phyloP scores from a whole-genome alignment of 2,113 vertebrate species.

The Corydoras maculifer region DNA sequence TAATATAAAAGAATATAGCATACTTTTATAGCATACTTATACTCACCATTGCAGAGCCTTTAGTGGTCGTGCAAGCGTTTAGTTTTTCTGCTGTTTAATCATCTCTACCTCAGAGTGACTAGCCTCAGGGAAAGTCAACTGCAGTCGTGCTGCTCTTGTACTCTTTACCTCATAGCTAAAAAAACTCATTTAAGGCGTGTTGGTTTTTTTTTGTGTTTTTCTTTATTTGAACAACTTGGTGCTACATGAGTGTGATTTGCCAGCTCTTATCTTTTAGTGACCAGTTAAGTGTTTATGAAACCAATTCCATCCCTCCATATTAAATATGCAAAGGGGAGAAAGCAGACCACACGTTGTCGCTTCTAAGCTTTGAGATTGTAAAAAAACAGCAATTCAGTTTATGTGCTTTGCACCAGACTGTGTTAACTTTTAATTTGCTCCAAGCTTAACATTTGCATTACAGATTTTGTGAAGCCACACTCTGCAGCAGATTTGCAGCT shows the following conservation, averaged over 20 bases:
- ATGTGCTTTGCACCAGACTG: conserved; percentile 5
- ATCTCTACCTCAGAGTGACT: neutral
- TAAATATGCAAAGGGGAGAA: neutral
- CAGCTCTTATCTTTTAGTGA: neutral
- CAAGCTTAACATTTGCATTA: conserved; percentile 6
- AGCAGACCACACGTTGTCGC: neutral
- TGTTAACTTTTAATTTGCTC: conserved; percentile 2
- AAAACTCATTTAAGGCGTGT: neutral
- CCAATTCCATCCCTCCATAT: neutral
- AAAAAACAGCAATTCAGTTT: neutral
- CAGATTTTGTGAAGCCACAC: conserved; percentile 17
- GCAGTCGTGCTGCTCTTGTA: neutral
- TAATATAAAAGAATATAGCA: too few relatives aligned
- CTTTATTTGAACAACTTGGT: neutral
- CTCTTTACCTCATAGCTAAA: neutral
- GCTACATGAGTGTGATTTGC: neutral
- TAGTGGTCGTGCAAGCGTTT: neutral
- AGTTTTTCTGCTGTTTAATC: neutral
- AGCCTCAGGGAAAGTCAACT: neutral
- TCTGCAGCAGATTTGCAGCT: conserved; percentile 34
- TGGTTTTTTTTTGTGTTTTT: neutral
- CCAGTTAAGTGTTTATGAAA: neutral
- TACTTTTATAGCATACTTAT: neutral
- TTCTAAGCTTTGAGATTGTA: conserved; percentile 3
- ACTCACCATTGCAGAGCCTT: neutral